Evolutionary conservation across 2,888 invertebrate species (phyloP), one percentile per base, ranked within the genome.

Genomic region (Slavum lentiscoides): DNA sequence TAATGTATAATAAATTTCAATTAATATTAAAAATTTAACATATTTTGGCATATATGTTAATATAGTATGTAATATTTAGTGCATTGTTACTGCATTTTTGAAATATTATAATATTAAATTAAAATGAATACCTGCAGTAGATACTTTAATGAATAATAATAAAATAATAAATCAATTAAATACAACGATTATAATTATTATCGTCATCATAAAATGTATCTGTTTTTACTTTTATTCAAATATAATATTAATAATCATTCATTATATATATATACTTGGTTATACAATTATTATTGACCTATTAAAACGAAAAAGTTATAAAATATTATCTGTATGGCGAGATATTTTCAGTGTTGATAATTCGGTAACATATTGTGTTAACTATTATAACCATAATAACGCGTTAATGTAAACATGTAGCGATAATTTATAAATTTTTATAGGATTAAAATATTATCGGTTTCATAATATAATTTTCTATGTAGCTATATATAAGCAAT

Each of bases 391-490:
- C 4, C 30, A 30, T 4, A 30, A 30, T 30, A 30, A 30, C 30
- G 30, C 55, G 37, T 55, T 30, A 15, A 13, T 58, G 68, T 6
- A 49, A 68, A 68, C 23, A 17, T 6, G 39, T 49, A 49, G 3
- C 11, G 49, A 21, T 49, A 68, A 49, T 67, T 49, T 49, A 49
- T 49, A 3, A 67, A 6, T 67, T 67, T 53, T 55, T 69, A 69
- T 37, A 13, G 55, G 11, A 53, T 69, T 55, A 70, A 55, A 55
- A 43, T 7, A 43, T 9, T 43, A 43, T 30, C 55, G 37, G 21
- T 72, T 72, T 72, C 58, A 30, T 72, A 58, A 72, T 59, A 72
- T 59, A 39, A 21, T 59, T 72, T 59, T 70, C 2, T n/a, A 21
- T 39, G 21, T 7, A 37, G 9, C 21, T 39, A 11, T 19, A 37